A percentile compares a stretch with the other conserved stretches of the same genome.
These are phyloP conservation scores for Eledona agricola DNA, from an alignment of 2,888 invertebrate genomes.

Conservation along the genomic window DNA sequence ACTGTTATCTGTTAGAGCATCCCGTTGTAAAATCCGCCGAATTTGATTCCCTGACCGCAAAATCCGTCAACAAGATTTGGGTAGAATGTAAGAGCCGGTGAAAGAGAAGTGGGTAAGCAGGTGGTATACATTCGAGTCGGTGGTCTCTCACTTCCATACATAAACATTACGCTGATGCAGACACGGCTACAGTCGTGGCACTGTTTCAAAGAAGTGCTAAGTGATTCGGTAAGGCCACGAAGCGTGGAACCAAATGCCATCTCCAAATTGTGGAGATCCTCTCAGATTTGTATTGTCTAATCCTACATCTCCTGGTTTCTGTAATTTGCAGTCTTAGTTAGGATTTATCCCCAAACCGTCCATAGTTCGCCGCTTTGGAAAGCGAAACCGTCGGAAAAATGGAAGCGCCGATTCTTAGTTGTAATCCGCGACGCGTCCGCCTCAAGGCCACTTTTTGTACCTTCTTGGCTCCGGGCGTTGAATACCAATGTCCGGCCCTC, in stretches of 20 bases:
- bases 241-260: no score
- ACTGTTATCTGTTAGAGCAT: conserved; percentile 1
- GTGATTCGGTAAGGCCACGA: no score
- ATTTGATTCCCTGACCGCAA: neutral
- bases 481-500: conserved; percentile 31
- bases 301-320: no score
- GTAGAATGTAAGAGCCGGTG: conserved; percentile 28
- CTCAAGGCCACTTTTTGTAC: conserved; percentile 32
- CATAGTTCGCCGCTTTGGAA: neutral
- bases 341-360: no score
- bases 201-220: no score
- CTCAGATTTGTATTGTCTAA: no score
- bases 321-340: no score
- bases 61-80: no score
- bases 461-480: conserved; percentile 16
- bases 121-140: conserved; percentile 33
- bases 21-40: neutral
- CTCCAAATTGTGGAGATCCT: no score
- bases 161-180: no score
- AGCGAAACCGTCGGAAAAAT: conserved; percentile 1
- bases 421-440: conserved; percentile 8
- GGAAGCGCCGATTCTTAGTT: no score
- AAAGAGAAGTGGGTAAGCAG: conserved; percentile 37
- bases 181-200: no score
- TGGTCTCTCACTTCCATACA: conserved; percentile 32